Percentiles rank a stretch among this genome's conserved stretches.
Evolutionary conservation across 1,140 invertebrate genomes (phyloP).

Genomic region (Vanessa atalanta): DNA sequence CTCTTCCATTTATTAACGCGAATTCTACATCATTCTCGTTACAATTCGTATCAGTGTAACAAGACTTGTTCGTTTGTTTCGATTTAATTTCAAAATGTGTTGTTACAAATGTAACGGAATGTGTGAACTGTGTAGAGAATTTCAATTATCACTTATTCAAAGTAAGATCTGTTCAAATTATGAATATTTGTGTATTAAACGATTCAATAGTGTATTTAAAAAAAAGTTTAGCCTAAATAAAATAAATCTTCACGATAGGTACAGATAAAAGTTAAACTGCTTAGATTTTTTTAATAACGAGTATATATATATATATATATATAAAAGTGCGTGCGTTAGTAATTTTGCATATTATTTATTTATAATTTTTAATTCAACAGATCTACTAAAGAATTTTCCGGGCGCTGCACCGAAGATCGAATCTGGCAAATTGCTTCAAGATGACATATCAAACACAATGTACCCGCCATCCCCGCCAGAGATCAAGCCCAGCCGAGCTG

Average conservation of each 20-base stretch:
- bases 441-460: conserved; percentile 54
- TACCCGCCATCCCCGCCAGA: conserved; percentile 73
- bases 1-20: conserved; percentile 60
- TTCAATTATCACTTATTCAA: conserved; percentile 67
- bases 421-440: conserved; percentile 46
- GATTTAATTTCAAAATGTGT: conserved; percentile 62
- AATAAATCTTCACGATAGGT: too few species aligned
- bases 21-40: conserved; percentile 55
- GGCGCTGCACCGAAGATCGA: conserved; percentile 67
- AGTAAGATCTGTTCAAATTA: conserved; percentile 53
- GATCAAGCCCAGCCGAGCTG: conserved; percentile 66
- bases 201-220: too few species aligned
- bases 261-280: too few species aligned
- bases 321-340: too few species aligned
- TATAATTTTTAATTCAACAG: conserved; percentile 43
- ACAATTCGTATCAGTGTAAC: conserved; percentile 45
- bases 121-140: conserved; percentile 73
- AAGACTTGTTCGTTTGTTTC: conserved; percentile 9
- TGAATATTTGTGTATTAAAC: too few species aligned
- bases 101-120: conserved; percentile 74
- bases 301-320: too few species aligned
- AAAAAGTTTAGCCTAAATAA: too few species aligned
- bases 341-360: background rate
- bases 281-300: too few species aligned
- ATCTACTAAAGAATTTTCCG: conserved; percentile 70